These are phyloP conservation scores for Todiramphus saurophagus DNA, from an alignment of 2,113 vertebrate genomes.

Conservation along the genomic window DNA sequence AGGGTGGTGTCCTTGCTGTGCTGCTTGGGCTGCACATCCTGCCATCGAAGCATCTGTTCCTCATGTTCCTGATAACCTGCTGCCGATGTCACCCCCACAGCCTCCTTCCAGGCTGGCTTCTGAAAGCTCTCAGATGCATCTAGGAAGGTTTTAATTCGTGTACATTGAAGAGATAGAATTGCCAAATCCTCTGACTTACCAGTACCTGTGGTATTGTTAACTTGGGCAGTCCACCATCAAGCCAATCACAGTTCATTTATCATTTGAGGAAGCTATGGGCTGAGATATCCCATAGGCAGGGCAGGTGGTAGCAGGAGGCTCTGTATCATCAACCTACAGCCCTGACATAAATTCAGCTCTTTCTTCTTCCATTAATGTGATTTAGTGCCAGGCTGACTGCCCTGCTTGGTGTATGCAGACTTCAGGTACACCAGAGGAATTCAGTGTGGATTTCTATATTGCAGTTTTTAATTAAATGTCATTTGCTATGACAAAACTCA, in stretches of 20 bases:
- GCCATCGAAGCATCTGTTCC: background rate
- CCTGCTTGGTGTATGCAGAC: background rate
- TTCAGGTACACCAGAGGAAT: background rate
- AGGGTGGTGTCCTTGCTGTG: too few species aligned
- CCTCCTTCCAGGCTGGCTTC: background rate
- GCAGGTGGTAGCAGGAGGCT: background rate
- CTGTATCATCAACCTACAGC: background rate
- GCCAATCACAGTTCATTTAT: background rate
- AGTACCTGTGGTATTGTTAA: background rate
- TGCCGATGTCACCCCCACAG: background rate
- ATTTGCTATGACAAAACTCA: background rate
- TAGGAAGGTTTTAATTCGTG: background rate
- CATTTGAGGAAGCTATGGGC: background rate
- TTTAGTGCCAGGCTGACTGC: background rate
- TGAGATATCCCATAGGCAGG: background rate
- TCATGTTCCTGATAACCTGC: background rate
- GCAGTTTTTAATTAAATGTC: background rate
- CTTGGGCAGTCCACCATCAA: background rate
- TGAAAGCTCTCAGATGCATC: background rate
- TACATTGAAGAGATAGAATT: background rate
- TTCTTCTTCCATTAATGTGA: background rate
- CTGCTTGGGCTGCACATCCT: background rate
- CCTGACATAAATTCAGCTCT: background rate
- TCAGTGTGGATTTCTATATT: background rate
- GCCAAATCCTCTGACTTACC: background rate